These are phyloP conservation scores for Hemiprocne comata DNA, from an alignment of 2,113 vertebrate species.

Conservation along the genomic window DNA sequence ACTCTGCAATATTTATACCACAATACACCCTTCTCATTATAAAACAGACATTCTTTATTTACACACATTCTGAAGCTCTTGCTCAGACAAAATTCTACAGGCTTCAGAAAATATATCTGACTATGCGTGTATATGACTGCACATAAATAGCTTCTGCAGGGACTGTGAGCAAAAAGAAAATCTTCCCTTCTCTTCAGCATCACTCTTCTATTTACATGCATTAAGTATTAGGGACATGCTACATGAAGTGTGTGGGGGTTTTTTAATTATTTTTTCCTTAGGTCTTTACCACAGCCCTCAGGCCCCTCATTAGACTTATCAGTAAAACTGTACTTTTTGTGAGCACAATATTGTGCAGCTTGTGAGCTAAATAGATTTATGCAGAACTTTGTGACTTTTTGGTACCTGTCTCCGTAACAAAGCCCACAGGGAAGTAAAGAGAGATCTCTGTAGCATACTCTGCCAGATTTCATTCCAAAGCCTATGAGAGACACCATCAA, in stretches of 20 bases:
- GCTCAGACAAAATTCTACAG: neutral
- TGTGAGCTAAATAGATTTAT: neutral
- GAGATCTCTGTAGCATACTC: neutral
- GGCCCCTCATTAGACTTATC: neutral
- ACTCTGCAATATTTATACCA: conserved; percentile 29
- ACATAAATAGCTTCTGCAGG: neutral
- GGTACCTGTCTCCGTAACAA: neutral
- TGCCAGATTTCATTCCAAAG: neutral
- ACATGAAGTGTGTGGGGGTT: neutral
- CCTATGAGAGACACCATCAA: neutral
- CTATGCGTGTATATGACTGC: neutral
- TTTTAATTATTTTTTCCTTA: neutral
- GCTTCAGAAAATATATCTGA: conserved; percentile 14
- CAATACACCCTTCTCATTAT: conserved; percentile 14
- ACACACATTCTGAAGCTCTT: neutral
- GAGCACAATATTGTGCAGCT: neutral
- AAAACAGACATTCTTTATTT: conserved; percentile 7
- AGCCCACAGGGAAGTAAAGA: neutral
- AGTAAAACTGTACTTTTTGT: neutral
- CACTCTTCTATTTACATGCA: neutral
- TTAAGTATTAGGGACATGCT: neutral
- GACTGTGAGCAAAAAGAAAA: neutral
- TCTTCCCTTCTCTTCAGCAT: neutral
- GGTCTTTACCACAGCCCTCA: neutral
- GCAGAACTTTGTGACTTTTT: neutral